phyloP scores from a whole-genome alignment of 2,797 vertebrate genomes.

The Pseudochirops cupreus region DNA sequence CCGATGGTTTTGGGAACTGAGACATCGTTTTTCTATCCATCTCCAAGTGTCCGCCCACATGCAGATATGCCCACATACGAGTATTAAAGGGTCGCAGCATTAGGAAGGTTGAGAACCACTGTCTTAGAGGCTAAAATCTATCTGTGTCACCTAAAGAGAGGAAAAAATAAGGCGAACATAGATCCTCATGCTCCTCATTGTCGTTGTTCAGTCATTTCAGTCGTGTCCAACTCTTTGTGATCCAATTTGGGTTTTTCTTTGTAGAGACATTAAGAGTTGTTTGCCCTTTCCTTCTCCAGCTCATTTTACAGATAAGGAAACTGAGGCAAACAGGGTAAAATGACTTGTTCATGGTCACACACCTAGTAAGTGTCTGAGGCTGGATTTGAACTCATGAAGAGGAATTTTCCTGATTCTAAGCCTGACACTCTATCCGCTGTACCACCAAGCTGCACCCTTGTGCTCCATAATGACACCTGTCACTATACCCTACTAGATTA shows the following conservation, averaged over 20 bases:
- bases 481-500: background rate
- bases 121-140: background rate
- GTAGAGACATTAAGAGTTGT: background rate
- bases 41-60: no score
- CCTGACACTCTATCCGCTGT: slow-evolving; percentile 21
- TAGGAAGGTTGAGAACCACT: no score
- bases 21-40: no score
- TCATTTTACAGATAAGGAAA: slow-evolving; percentile 40
- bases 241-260: background rate
- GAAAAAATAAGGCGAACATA: background rate
- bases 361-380: background rate
- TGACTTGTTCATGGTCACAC: background rate
- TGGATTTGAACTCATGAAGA: slow-evolving; percentile 15
- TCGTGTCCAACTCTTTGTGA: background rate
- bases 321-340: slow-evolving; percentile 14
- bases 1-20: no score
- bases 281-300: background rate
- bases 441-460: slow-evolving; percentile 28
- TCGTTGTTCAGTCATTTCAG: background rate
- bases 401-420: background rate
- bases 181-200: background rate
- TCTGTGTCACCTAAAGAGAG: background rate
- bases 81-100: no score
- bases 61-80: no score
- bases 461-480: slow-evolving; percentile 8